These are phyloP conservation scores for Apis laboriosa DNA, from an alignment of 1,140 invertebrate species.

Conservation along the genomic window DNA sequence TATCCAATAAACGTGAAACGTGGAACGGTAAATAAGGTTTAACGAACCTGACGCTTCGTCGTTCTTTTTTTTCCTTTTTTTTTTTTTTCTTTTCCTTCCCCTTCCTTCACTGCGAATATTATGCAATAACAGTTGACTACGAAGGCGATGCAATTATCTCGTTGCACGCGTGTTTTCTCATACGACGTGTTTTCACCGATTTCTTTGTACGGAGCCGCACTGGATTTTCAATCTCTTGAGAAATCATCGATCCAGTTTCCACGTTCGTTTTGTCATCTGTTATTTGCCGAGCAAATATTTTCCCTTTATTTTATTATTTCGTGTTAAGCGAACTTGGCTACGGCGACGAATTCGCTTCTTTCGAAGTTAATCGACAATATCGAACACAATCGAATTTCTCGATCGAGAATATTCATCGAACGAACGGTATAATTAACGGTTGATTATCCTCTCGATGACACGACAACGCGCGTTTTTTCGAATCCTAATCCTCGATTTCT, in stretches of 20 bases:
- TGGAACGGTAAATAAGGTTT: constrained; percentile 29
- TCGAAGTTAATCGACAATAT: too few species aligned
- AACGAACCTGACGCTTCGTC: constrained; percentile 21
- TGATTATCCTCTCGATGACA: too few species aligned
- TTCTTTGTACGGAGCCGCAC: constrained; percentile 5
- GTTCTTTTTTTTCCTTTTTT: neutral
- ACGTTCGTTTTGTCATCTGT: neutral
- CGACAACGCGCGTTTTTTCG: too few species aligned
- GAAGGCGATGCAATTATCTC: constrained; percentile 37
- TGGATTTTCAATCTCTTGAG: constrained; percentile 36
- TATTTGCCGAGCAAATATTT: too few species aligned
- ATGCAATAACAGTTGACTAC: constrained; percentile 49
- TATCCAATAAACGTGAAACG: constrained; percentile 39
- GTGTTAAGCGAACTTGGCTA: too few species aligned
- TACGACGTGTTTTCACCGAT: constrained; percentile 37
- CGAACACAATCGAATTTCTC: too few species aligned
- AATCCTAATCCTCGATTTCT: neutral
- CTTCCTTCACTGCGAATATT: constrained; percentile 16
- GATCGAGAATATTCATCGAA: too few species aligned
- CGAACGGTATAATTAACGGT: too few species aligned
- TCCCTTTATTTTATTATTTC: too few species aligned
- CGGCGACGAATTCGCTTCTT: too few species aligned
- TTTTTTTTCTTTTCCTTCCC: constrained; percentile 6
- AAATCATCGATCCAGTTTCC: constrained; percentile 42
- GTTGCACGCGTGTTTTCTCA: constrained; percentile 38